Conservation (phyloP, 2,113 vertebrate genomes). For the Arvicanthis niloticus region DNA sequence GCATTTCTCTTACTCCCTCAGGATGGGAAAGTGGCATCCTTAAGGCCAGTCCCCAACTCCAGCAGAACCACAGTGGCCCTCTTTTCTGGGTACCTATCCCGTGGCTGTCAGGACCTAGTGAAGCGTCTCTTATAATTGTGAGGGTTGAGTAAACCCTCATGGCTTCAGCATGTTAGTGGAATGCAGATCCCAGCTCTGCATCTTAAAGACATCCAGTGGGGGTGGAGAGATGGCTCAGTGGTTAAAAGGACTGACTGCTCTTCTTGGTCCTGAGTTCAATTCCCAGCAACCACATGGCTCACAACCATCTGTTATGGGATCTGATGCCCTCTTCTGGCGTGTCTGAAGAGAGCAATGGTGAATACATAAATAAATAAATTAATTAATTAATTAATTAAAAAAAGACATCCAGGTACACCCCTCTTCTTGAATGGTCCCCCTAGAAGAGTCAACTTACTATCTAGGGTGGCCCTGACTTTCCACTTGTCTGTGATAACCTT, state of each 20-base stretch:
- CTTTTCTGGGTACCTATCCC: neutral
- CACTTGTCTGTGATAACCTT: neutral
- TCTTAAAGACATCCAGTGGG: neutral
- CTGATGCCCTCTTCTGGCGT: too few species aligned
- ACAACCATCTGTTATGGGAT: too few species aligned
- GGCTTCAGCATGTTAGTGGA: neutral
- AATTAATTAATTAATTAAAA: too few species aligned
- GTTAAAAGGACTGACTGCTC: too few species aligned
- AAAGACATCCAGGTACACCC: neutral
- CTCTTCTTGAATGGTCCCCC: neutral
- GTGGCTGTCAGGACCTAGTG: neutral
- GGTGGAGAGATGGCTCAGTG: too few species aligned
- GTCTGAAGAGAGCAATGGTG: too few species aligned
- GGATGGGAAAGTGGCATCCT: neutral
- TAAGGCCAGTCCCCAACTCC: neutral
- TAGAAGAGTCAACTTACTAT: neutral
- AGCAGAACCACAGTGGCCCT: neutral
- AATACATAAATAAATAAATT: too few species aligned
- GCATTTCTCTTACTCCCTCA: neutral
- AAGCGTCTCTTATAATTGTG: neutral
- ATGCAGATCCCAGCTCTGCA: neutral
- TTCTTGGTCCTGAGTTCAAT: too few species aligned
- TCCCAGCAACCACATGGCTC: too few species aligned
- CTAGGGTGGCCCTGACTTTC: neutral
- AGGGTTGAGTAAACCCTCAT: neutral